phyloP scores from a whole-genome alignment of 2,797 vertebrate genomes.

The Falco columbarius region DNA sequence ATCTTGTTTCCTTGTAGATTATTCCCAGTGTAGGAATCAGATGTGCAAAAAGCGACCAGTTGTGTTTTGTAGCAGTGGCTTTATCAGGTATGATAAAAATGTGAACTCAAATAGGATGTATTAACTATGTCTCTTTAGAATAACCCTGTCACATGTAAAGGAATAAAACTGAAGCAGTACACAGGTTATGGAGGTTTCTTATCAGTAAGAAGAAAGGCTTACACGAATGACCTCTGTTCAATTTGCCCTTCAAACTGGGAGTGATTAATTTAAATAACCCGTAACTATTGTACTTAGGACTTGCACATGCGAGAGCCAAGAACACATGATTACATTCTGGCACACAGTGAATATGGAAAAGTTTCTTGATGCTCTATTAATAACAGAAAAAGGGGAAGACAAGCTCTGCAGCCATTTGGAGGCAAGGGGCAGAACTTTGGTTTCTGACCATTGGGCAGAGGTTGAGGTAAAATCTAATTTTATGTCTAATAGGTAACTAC shows the following conservation, averaged over 20 bases:
- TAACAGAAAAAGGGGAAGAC: not conserved
- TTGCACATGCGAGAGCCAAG: not conserved
- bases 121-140: not conserved
- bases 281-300: not conserved
- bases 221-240: not conserved
- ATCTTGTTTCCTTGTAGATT: not conserved
- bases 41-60: not conserved
- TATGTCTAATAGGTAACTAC: not conserved
- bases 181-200: not conserved
- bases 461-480: slow-evolving; percentile 3
- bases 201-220: not conserved
- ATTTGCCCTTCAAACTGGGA: not conserved
- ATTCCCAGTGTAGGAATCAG: not conserved
- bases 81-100: not conserved
- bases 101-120: not conserved
- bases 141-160: not conserved
- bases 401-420: not conserved
- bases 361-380: not conserved
- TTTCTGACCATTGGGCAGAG: not conserved
- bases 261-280: slow-evolving; percentile 5
- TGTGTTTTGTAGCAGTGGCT: not conserved
- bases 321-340: not conserved
- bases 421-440: not conserved
- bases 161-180: not conserved
- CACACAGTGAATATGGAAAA: not conserved